Conservation (phyloP, 2,888 invertebrate species). For the Lapara coniferarum region DNA sequence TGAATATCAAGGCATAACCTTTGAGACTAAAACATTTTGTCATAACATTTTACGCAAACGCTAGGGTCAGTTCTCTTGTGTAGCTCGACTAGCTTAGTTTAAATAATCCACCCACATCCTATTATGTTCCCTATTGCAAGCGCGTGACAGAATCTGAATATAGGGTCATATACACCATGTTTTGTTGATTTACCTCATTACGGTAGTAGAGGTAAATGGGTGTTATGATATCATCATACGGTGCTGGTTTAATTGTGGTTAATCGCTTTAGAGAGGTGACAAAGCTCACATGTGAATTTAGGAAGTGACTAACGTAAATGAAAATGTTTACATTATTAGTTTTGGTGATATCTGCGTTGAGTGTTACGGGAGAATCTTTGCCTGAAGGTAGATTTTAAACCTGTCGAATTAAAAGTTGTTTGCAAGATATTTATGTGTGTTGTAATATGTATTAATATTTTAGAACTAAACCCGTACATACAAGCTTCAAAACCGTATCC, state of each 20-base stretch:
- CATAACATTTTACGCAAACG: conserved; percentile 41
- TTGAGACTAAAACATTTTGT: conserved; percentile 45
- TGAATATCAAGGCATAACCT: conserved; percentile 54
- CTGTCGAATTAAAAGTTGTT: neutral
- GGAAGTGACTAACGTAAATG: conserved; percentile 45
- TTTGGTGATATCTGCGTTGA: conserved; percentile 41
- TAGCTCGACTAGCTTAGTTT: conserved; percentile 9
- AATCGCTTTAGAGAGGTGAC: conserved; percentile 56
- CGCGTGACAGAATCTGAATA: conserved; percentile 66
- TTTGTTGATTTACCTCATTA: conserved; percentile 66
- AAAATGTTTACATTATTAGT: conserved; percentile 40
- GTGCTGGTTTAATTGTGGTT: conserved; percentile 50
- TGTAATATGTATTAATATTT: conserved; percentile 13
- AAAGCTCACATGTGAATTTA: conserved; percentile 56
- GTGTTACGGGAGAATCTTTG: conserved; percentile 41
- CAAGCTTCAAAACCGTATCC: conserved; percentile 51
- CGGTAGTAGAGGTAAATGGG: conserved; percentile 56
- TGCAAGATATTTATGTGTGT: neutral
- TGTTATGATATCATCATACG: conserved; percentile 66
- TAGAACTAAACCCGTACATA: conserved; percentile 56
- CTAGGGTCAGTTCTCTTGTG: neutral
- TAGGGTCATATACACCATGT: conserved; percentile 49
- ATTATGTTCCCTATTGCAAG: conserved; percentile 50
- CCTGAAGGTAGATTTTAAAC: conserved; percentile 35
- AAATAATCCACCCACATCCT: conserved; percentile 24